phyloP scores from a whole-genome alignment of 2,113 vertebrate genomes.

The Oncorhynchus clarkii region DNA sequence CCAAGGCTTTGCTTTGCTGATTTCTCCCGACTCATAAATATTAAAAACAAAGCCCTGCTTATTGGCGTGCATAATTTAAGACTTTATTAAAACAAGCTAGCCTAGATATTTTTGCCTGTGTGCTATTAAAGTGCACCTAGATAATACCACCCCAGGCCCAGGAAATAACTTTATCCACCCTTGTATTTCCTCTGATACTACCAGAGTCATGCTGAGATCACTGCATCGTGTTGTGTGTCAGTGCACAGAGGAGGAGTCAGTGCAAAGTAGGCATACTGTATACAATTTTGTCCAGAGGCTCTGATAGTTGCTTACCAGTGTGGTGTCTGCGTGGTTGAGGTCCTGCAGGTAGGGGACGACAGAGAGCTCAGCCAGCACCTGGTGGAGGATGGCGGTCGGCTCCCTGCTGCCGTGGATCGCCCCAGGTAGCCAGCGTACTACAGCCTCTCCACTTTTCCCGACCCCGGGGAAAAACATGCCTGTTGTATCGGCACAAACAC shows the following conservation, averaged over 20 bases:
- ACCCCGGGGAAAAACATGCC: conserved; percentile 55
- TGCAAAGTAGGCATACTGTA: too few species aligned
- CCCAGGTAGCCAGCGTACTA: conserved; percentile 70
- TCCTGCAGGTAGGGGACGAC: conserved; percentile 75
- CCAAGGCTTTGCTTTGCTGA: not conserved
- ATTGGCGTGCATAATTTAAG: conserved; percentile 58
- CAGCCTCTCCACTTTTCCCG: conserved; percentile 71
- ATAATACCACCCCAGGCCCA: conserved; percentile 13
- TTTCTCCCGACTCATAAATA: conserved; percentile 47
- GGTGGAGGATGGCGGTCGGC: conserved; percentile 70
- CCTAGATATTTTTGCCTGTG: conserved; percentile 17
- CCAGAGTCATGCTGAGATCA: too few species aligned
- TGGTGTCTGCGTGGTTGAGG: conserved; percentile 61
- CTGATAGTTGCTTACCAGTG: conserved; percentile 48
- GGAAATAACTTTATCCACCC: not conserved
- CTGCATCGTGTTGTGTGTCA: too few species aligned
- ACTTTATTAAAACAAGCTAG: conserved; percentile 54
- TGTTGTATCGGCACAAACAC: conserved; percentile 23
- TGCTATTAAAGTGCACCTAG: conserved; percentile 15
- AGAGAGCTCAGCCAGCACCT: conserved; percentile 74
- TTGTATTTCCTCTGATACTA: not conserved
- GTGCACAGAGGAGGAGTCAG: too few species aligned
- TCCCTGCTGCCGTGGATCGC: conserved; percentile 64
- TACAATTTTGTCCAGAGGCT: too few species aligned
- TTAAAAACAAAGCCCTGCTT: conserved; percentile 46